Evolutionary conservation across 2,113 vertebrate species (phyloP).

Genomic region (Equus przewalskii): DNA sequence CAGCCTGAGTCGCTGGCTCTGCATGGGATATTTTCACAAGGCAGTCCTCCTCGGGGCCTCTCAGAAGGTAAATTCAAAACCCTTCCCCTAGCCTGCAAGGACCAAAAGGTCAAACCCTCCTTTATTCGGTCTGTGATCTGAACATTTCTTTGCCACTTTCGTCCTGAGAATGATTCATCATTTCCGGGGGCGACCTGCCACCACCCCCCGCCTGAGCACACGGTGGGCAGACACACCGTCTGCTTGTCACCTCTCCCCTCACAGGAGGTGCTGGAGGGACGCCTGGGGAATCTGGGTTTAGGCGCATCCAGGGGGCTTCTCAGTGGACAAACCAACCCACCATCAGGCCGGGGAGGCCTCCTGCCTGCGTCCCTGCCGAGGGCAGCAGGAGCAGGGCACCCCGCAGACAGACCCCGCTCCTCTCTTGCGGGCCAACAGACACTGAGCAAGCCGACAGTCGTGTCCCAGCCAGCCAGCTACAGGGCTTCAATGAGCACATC

Average conservation of each 20-base stretch:
- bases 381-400: background rate
- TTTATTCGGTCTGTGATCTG: background rate
- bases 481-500: background rate
- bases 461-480: background rate
- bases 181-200: background rate
- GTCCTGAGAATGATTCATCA: background rate
- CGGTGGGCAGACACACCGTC: background rate
- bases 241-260: fast-evolving
- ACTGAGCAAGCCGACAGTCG: fast-evolving
- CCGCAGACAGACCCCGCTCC: fast-evolving
- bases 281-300: background rate
- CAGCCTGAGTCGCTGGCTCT: fast-evolving
- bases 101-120: background rate
- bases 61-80: background rate
- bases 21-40: background rate
- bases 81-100: background rate
- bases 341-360: background rate
- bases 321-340: background rate
- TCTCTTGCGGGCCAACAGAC: fast-evolving
- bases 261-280: background rate
- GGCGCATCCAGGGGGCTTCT: background rate
- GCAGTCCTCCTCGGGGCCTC: background rate
- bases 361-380: background rate
- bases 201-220: fast-evolving
- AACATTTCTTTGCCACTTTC: background rate